A percentile compares a stretch with the other conserved stretches of the same genome.
phyloP scores from a whole-genome alignment of 2,113 vertebrate genomes.

The Brachyhypopomus occidentalis region DNA sequence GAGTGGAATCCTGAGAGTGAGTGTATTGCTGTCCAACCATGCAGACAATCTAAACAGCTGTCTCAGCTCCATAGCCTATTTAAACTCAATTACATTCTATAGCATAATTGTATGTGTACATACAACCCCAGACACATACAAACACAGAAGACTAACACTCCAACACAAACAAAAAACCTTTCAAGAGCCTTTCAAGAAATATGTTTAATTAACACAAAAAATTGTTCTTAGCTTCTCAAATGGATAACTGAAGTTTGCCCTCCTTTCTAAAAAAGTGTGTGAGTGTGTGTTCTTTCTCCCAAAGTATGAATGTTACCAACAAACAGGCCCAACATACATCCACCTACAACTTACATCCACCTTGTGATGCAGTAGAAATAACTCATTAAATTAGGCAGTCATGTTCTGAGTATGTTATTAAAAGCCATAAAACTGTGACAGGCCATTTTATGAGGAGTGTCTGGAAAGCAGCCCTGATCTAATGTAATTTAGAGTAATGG shows the following conservation, averaged over 20 bases:
- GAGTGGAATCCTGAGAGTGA: too few species aligned
- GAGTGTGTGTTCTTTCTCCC: neutral
- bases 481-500: conserved; percentile 42
- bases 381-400: too few species aligned
- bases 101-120: conserved; percentile 33
- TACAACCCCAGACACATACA: conserved; percentile 26
- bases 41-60: neutral
- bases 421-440: conserved; percentile 37
- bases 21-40: too few species aligned
- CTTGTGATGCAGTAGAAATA: too few species aligned
- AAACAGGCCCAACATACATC: too few species aligned
- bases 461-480: conserved; percentile 10
- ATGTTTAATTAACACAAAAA: conserved; percentile 36
- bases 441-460: conserved; percentile 10
- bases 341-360: too few species aligned
- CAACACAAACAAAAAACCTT: neutral
- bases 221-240: conserved; percentile 19
- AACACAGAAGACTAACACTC: too few species aligned
- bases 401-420: conserved; percentile 3
- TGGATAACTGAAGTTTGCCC: neutral
- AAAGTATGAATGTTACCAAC: too few species aligned
- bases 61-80: conserved; percentile 31
- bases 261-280: neutral
- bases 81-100: conserved; percentile 30
- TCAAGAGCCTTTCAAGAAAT: conserved; percentile 34